Evolutionary conservation across 2,888 invertebrate species (phyloP), one percentile per base, ranked within the genome.

Genomic region (Gastrophysa polygoni): DNA sequence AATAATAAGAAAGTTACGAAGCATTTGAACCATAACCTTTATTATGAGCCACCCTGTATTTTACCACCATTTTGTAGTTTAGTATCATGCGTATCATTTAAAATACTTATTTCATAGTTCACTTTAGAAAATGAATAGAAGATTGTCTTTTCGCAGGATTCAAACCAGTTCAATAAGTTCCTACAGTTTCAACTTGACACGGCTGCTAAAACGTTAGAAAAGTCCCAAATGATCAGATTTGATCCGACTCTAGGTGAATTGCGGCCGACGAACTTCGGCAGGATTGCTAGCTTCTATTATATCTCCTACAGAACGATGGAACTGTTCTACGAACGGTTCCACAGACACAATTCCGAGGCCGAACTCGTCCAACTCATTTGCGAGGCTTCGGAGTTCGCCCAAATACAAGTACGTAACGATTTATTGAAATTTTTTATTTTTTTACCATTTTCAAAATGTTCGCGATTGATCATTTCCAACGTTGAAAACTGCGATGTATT

Each of bases 241-340:
- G 94, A 95, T 79, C 87, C 89, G 61, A 83, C 88, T 57, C 93
- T 93, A 0, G 93, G 94, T 51, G 93, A 93, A 77, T 85, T 96
- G 10, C 87, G 87, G 71, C 83, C 89, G 1, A 92, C 91, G 1
- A 96, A 98, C 82, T 84, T 97, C 68, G 99, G 99, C 0, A 87
- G 99, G 58, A 98, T 96, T 11, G 97, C 99, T 0, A 97, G 97
- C 77, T 95, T 98, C 80, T 99, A 92, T 83, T 99, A 99, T 82
- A 94, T 99, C 64, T 98, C 96, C 67, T 93, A 93, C 78, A 95
- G 95, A 72, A 98, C 98, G 0, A 92, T 99, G 72, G 93, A 96
- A 79, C 88, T 91, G 17, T 95, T 98, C 81, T 96, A 96, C 81
- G 92, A 95, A 67, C 85, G 89, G 76, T 86, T 94, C 66, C 87